Base-by-base conservation (phyloP, 2,797 vertebrate species). In the Kryptopterus vitreolus region DNA sequence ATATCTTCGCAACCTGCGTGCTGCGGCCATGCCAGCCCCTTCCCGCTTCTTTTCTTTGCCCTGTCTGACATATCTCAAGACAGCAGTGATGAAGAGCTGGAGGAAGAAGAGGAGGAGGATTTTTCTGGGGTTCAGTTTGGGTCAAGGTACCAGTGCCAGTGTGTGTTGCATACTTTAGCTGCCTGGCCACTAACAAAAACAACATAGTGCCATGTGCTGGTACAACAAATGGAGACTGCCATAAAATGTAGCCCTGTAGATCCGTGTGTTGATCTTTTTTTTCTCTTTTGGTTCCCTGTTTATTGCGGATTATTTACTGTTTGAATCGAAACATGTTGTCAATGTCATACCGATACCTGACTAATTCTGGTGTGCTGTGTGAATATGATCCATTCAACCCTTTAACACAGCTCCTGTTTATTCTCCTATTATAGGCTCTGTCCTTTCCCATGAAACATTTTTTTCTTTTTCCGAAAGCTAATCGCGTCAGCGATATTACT, bases 51-150 rank as follows among this genome's bases (percentile, higher is more conserved):
- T 92, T 95, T 98, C 88, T 94, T 95, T 94, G 94, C 93, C 88
- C 93, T 96, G 88, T 95, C 97, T 92, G 96, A 97, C 93, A 91
- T 96, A 90, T 96, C 95, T 94, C 97, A 96, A 93, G 96, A 96
- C 90, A 98, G 95, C 95, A 96, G 96, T 90, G 96, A 96, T 85
- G 98, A 98, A 92, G 98, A 98, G 75, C 94, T 94, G 59, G 96
- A 95, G 91, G 96, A 96, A 83, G 95, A 91, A 31, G 93, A 92
- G 82, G 87, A 94, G 84, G 85, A 94, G 87, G 95, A 98, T 94
- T 97, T 98, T 96, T 88, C 96, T 93, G 94, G 92, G 94, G 94
- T 98, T 95, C 97, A 96, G 89, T 98, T 98, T 96, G 98, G 96
- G 95, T 96, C 96, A 95, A 99, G 98, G 98, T 99, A 99, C 94